Conservation (phyloP, 1,140 invertebrate genomes). For the Helicorthomorpha holstii region DNA sequence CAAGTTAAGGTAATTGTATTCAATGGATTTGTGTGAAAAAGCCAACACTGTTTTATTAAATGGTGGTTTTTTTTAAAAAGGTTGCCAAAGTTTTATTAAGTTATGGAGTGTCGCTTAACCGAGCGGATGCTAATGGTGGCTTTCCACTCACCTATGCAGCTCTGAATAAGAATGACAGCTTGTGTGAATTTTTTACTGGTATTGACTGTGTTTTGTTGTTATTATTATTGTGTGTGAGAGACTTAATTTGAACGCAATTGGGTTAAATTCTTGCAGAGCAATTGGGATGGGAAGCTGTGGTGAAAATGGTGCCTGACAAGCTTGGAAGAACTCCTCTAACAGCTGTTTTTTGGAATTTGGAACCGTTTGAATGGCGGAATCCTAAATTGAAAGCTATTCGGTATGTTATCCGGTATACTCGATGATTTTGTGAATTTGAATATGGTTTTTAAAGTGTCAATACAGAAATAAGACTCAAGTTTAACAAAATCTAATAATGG, state of each 20-base stretch:
- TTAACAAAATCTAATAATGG: too few species aligned
- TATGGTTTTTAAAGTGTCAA: too few species aligned
- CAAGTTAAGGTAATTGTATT: slow-evolving; percentile 20
- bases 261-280: slow-evolving; percentile 11
- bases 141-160: slow-evolving; percentile 28
- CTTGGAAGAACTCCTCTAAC: slow-evolving; percentile 23
- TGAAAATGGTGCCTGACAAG: slow-evolving; percentile 16
- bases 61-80: slow-evolving; percentile 13
- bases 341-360: slow-evolving; percentile 25
- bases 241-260: too few species aligned
- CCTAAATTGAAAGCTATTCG: background rate
- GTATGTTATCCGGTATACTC: too few species aligned
- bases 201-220: slow-evolving; percentile 2
- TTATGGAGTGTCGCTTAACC: slow-evolving; percentile 17
- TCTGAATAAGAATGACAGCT: slow-evolving; percentile 21
- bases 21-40: slow-evolving; percentile 12
- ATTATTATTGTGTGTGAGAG: too few species aligned
- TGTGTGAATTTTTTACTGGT: slow-evolving; percentile 22
- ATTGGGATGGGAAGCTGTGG: slow-evolving; percentile 10
- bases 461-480: too few species aligned
- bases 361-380: background rate
- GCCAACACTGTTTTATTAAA: slow-evolving; percentile 21
- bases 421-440: background rate
- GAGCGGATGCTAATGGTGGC: slow-evolving; percentile 23
- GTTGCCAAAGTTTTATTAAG: slow-evolving; percentile 21